Evolutionary conservation across 2,888 invertebrate species (phyloP).

Genomic region (Brachyptera putata): DNA sequence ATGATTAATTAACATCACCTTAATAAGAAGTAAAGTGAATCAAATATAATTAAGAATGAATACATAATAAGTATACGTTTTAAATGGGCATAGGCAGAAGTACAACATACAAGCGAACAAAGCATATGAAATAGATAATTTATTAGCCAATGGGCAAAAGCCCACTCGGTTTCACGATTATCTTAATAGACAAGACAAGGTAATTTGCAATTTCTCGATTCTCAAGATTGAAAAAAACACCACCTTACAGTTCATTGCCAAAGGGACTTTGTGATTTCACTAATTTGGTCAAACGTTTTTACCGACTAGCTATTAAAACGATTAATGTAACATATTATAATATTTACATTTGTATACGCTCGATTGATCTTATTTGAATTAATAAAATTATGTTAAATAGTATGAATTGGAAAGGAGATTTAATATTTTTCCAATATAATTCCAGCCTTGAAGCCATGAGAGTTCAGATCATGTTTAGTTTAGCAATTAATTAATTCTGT

Average conservation of each 20-base stretch:
- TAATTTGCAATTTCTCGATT: constrained; percentile 8
- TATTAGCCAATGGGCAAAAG: neutral
- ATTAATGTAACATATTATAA: no score
- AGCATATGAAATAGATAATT: neutral
- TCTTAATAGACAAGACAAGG: neutral
- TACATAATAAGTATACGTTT: neutral
- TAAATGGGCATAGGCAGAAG: neutral
- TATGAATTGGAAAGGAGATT: no score
- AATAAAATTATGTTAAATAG: neutral
- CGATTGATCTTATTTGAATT: neutral
- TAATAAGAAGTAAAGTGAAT: neutral
- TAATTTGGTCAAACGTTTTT: neutral
- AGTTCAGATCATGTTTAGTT: no score
- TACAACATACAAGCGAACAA: neutral
- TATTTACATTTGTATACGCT: neutral
- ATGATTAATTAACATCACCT: constrained; percentile 2
- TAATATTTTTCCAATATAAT: no score
- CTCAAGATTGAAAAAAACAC: no score
- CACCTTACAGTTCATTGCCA: neutral
- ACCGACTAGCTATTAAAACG: neutral
- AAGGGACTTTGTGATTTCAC: neutral
- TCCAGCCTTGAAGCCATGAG: no score
- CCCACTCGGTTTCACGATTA: neutral
- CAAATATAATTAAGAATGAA: neutral
- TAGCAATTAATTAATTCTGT: no score